These are phyloP conservation scores for Vesta saturnalis DNA, from an alignment of 2,888 invertebrate genomes.

Conservation along the genomic window DNA sequence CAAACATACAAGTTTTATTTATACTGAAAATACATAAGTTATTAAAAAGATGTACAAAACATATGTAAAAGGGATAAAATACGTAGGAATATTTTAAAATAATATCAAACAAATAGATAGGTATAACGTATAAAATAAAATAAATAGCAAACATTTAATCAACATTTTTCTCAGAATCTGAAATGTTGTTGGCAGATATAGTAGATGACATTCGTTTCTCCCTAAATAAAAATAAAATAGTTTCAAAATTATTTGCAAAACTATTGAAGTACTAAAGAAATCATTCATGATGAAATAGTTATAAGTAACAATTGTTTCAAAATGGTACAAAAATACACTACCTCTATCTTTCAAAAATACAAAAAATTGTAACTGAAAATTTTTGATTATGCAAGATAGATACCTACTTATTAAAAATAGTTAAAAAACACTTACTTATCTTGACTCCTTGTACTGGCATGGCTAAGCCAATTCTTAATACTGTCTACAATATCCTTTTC, in stretches of 20 bases:
- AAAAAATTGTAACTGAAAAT: no score
- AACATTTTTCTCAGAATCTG: neutral
- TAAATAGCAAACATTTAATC: neutral
- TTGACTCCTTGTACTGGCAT: neutral
- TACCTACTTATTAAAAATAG: neutral
- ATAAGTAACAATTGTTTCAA: no score
- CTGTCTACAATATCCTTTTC: neutral
- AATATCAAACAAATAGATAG: neutral
- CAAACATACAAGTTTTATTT: neutral
- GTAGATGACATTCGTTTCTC: neutral
- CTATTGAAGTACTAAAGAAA: neutral
- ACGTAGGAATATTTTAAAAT: neutral
- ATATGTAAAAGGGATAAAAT: neutral
- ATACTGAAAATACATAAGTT: neutral
- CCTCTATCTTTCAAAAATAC: no score
- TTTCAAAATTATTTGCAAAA: neutral
- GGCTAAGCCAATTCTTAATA: neutral
- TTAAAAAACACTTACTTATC: neutral
- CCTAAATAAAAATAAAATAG: neutral
- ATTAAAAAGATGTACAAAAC: neutral
- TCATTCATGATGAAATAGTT: neutral
- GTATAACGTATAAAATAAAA: neutral
- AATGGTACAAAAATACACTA: no score
- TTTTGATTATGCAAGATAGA: neutral
- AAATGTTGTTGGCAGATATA: neutral